phyloP scores from a whole-genome alignment of 2,888 invertebrate species.

The Watsonalla cultraria region DNA sequence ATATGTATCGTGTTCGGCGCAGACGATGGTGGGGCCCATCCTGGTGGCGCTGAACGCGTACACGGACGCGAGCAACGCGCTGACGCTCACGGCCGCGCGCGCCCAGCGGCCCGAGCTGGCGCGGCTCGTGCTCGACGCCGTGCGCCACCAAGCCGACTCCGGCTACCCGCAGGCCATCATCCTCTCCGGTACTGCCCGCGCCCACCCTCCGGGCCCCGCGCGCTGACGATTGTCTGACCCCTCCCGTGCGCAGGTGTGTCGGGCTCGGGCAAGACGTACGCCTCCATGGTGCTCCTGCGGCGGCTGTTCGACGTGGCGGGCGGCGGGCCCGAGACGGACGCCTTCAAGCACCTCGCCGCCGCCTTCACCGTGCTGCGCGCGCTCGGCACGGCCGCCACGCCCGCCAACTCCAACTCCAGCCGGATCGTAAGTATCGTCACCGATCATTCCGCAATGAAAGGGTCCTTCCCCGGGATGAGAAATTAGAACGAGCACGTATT shows the following conservation, averaged over 20 bases:
- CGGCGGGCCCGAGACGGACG: slow-evolving; percentile 96
- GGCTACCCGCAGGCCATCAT: slow-evolving; percentile 98
- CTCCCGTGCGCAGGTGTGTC: slow-evolving; percentile 82
- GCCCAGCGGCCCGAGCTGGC: slow-evolving; percentile 90
- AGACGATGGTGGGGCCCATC: slow-evolving; percentile 96
- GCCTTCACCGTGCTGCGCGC: slow-evolving; percentile 96
- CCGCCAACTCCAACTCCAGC: slow-evolving; percentile 94
- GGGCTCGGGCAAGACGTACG: slow-evolving; percentile 96
- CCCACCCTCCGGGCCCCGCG: not conserved
- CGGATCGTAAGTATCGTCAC: slow-evolving; percentile 85
- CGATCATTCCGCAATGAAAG: not conserved
- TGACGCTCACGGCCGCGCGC: slow-evolving; percentile 88
- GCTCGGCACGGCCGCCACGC: slow-evolving; percentile 93
- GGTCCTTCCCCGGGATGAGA: not conserved
- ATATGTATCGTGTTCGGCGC: slow-evolving; percentile 14
- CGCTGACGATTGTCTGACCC: not conserved
- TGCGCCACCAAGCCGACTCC: slow-evolving; percentile 95
- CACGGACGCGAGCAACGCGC: slow-evolving; percentile 90
- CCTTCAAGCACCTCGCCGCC: slow-evolving; percentile 96
- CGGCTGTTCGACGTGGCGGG: slow-evolving; percentile 96
- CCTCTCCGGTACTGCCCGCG: slow-evolving; percentile 87
- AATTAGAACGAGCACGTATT: not conserved
- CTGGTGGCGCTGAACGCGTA: slow-evolving; percentile 94
- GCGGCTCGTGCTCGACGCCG: slow-evolving; percentile 93
- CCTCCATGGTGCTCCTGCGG: slow-evolving; percentile 92